Conservation (phyloP, 2,113 vertebrate genomes). For the Epinephelus fuscoguttatus region DNA sequence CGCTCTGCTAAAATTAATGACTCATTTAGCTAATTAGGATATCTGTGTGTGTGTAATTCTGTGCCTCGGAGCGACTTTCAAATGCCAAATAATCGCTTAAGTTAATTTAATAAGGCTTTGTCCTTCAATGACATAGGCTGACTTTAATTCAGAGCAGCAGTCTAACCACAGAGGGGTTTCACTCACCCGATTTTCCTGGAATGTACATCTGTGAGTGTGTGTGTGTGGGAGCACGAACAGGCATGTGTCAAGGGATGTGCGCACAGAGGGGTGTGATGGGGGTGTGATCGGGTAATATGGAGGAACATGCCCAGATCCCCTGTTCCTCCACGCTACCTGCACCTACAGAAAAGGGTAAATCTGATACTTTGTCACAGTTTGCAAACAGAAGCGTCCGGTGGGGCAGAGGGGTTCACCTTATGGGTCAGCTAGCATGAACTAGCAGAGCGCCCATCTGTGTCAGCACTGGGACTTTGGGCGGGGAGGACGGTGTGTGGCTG, state of each 20-base stretch:
- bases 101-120: conserved; percentile 68
- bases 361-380: conserved; percentile 86
- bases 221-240: neutral
- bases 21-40: conserved; percentile 73
- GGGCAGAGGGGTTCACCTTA: conserved; percentile 72
- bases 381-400: conserved; percentile 84
- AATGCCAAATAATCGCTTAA: conserved; percentile 57
- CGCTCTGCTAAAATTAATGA: conserved; percentile 66
- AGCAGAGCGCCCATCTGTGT: conserved; percentile 51
- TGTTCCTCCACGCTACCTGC: conserved; percentile 76
- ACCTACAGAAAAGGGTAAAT: conserved; percentile 81
- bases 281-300: conserved; percentile 68
- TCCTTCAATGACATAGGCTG: conserved; percentile 68
- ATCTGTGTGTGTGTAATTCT: conserved; percentile 37
- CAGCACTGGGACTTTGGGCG: conserved; percentile 30
- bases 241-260: conserved; percentile 44
- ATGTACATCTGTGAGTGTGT: conserved; percentile 6
- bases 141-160: conserved; percentile 38
- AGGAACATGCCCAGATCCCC: conserved; percentile 65
- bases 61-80: conserved; percentile 63
- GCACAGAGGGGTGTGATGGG: conserved; percentile 56
- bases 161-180: conserved; percentile 32
- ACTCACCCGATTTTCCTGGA: neutral
- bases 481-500: conserved; percentile 15
- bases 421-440: conserved; percentile 76